Base-by-base conservation (phyloP, 2,888 invertebrate species). In the Pyrocoelia pectoralis region DNA sequence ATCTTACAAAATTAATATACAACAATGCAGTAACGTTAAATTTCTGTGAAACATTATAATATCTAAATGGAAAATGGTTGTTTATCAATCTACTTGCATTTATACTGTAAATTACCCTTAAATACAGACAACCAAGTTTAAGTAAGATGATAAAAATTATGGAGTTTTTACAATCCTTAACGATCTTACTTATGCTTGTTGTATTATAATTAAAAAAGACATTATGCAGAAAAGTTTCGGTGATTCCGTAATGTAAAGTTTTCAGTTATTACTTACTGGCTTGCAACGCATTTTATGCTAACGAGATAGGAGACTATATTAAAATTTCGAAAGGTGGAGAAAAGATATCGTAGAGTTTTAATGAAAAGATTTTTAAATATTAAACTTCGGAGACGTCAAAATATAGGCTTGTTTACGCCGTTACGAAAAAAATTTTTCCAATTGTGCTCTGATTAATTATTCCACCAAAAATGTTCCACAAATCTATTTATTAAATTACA, bases 171-270 rank as follows among this genome's bases (percentile, higher is more conserved):
- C 41, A 58, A 58, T 58, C 58, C 15, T 13, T 43, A 64, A 64
- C 64, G 64, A 59, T 51, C 56, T 64, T 64, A 56, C 55, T 59
- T 63, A 63, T 54, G 49, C 59, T 53, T 29, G 38, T 54, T 56
- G 51, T 60, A 64, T 60, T 63, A 56, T 56, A 64, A 64, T 64
- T 64, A 64, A 64, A 60, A 56, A 56, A 18, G 33, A 46, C 29
- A 56, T 64, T 64, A 60, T 60, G 64, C 59, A 38, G 51, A 40
- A 56, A 64, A 64, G 46, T 64, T 56, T 28, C 29, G 49, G 50
- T 33, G 56, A 64, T 60, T 60, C 59, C 56, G 58, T 59, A 59
- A 63, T 59, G 58, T 46, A 41, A 46, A 43, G 57, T 58, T 40
- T 63, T 59, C 54, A 55, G 48, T 55, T 63, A 57, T 51, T 56